Evolutionary conservation across 2,888 invertebrate genomes (phyloP).

Genomic region (Meloe dianella): DNA sequence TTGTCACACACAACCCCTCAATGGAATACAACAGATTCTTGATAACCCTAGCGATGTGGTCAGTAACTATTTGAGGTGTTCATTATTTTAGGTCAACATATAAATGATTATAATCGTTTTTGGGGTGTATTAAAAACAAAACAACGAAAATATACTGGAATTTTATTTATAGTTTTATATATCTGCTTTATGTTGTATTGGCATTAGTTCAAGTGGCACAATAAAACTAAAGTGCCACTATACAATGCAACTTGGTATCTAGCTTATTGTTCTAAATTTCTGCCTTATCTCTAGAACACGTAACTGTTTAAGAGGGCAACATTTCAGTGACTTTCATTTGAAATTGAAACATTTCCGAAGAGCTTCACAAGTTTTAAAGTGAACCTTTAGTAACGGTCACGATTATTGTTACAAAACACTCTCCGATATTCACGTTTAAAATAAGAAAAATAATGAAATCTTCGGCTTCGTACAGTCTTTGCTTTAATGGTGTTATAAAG

Average conservation of each 20-base stretch:
- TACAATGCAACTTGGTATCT: conserved; percentile 1
- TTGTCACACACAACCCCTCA: background rate
- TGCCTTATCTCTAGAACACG: conserved; percentile 1
- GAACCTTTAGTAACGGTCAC: background rate
- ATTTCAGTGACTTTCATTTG: background rate
- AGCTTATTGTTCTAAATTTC: conserved; percentile 1
- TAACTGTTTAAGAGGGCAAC: background rate
- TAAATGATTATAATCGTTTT: background rate
- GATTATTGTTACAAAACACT: background rate
- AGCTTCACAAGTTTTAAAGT: background rate
- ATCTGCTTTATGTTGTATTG: background rate
- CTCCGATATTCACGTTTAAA: background rate
- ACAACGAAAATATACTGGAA: background rate
- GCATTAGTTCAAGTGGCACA: background rate
- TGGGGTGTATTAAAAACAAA: background rate
- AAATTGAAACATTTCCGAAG: background rate
- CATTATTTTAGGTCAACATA: background rate
- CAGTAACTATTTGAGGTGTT: background rate
- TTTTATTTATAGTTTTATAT: background rate
- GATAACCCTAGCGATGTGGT: background rate
- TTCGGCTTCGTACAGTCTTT: background rate
- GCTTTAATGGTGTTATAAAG: conserved; percentile 34
- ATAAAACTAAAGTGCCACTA: background rate
- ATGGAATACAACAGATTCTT: background rate
- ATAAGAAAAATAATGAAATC: too few species aligned